phyloP scores from a whole-genome alignment of 2,113 vertebrate species.

The Brachyhypopomus gauderio region DNA sequence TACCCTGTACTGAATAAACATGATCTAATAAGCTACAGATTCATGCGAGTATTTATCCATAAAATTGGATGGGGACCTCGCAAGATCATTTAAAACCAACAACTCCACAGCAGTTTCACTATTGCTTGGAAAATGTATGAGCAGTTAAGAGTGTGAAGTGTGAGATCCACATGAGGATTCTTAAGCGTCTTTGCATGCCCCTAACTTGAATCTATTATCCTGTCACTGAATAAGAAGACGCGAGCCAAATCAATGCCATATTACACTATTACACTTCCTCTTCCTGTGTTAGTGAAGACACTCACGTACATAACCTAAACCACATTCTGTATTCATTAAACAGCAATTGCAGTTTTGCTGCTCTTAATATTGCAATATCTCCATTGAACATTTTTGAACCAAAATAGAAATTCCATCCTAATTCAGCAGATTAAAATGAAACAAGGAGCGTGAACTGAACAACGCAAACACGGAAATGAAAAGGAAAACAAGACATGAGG shows the following conservation, averaged over 20 bases:
- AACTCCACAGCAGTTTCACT: neutral
- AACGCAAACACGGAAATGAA: too few species aligned
- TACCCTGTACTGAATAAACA: neutral
- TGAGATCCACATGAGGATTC: too few species aligned
- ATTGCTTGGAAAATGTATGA: neutral
- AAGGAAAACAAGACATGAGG: too few species aligned
- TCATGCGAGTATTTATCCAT: neutral
- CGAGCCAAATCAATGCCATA: neutral
- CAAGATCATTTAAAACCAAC: neutral
- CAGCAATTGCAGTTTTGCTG: constrained; percentile 1
- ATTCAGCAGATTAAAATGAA: neutral
- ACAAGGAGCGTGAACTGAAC: too few species aligned
- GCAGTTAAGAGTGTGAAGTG: neutral
- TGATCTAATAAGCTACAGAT: neutral
- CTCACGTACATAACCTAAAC: neutral
- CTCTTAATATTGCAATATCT: neutral
- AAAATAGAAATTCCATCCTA: neutral
- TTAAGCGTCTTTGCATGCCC: neutral
- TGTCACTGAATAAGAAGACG: neutral
- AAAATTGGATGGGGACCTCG: neutral
- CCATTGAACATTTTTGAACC: neutral
- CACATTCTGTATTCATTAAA: neutral
- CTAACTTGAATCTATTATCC: neutral
- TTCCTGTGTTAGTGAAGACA: neutral
- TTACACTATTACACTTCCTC: too few species aligned